Conservation (phyloP, 2,888 invertebrate genomes). For the Cordilura impudica region DNA sequence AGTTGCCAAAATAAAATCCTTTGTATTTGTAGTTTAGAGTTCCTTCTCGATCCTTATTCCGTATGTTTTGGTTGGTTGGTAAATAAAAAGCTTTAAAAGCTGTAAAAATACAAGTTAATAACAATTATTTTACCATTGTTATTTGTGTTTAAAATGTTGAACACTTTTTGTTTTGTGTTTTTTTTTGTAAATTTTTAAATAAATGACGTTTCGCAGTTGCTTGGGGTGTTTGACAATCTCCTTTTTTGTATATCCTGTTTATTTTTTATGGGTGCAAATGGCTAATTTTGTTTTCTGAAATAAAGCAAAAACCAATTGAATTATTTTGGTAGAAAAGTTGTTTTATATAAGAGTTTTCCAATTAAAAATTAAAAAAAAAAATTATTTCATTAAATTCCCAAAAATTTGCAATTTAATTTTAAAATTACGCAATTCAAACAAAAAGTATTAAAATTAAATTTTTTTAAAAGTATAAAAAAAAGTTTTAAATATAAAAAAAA, state of each 20-base stretch:
- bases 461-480: no score
- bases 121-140: slow-evolving; percentile 65
- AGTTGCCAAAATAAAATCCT: not conserved
- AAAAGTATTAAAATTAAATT: no score
- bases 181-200: not conserved
- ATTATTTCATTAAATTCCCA: no score
- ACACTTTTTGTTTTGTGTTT: not conserved
- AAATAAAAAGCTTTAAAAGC: slow-evolving; percentile 52
- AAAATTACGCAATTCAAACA: no score
- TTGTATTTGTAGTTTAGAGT: not conserved
- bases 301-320: no score
- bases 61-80: not conserved
- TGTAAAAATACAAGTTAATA: slow-evolving; percentile 64
- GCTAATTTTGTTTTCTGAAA: no score
- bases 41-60: not conserved
- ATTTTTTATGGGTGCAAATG: no score
- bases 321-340: no score
- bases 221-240: not conserved
- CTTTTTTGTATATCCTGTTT: not conserved
- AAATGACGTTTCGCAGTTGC: not conserved
- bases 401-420: no score
- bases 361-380: no score
- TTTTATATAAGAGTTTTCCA: no score
- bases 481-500: no score
- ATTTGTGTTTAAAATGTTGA: slow-evolving; percentile 27